Base-by-base conservation (phyloP, 2,797 vertebrate species). In the Fistularia tabacaria region DNA sequence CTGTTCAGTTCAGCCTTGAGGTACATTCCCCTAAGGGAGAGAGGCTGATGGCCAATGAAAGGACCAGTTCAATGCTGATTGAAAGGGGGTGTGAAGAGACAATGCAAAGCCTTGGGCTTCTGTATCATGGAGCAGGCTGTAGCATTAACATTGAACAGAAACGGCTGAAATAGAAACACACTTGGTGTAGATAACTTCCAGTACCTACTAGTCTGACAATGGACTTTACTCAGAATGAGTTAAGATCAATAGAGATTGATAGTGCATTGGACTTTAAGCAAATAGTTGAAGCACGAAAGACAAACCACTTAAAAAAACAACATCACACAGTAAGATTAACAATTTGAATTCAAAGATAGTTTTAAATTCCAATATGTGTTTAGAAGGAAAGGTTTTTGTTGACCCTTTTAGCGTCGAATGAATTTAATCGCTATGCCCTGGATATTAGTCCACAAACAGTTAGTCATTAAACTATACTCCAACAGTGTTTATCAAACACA, bases 21-120 rank as follows among this genome's bases (percentile, higher is more conserved):
- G 72, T 51, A 51, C 46, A 40, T 73, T 83, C 83, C 82, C 84
- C 52, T 36, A 78, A 75, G 87, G 82, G 59, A 62, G 62, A 64
- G 66, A 53, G 82, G 84, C 76, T 47, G 83, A 54, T 25, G 72
- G 73, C 69, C 38, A 37, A 57, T 88, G 77, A 87, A 89, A 87
- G 74, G 71, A 54, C 69, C 37, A n/a, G 65, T 63, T 73, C 77
- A 38, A 54, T 51, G 56, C 52, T 54, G 40, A 69, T 69, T 86
- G 81, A 87, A 85, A 83, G 64, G 43, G 79, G 83, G 89, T 87
- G 89, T 90, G 87, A 89, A 83, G 78, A 80, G 75, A 87, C 85
- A 87, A 85, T 65, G 68, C 67, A 54, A 53, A 37, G 60, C 69
- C 71, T 0, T 11, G 51, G 81, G 74, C 69, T 74, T 62, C 57